Percentiles rank a stretch among this genome's conserved stretches.
Evolutionary conservation across 2,113 vertebrate genomes (phyloP).

Genomic region (Megaleporinus macrocephalus): DNA sequence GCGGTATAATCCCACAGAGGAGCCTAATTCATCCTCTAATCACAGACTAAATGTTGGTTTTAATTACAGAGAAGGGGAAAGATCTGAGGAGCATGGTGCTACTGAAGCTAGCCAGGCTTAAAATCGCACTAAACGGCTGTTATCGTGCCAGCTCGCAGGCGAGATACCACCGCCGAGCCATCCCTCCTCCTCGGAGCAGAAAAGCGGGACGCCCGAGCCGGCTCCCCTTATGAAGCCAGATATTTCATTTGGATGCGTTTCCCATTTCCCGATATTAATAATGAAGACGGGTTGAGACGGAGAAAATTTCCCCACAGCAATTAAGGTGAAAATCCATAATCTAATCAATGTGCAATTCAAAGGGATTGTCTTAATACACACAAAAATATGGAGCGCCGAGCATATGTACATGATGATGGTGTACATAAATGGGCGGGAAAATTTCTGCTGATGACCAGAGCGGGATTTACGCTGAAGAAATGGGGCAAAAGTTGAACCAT

Average conservation of each 20-base stretch:
- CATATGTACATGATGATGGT: slow-evolving; percentile 47
- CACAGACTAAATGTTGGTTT: slow-evolving; percentile 76
- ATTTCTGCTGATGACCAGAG: slow-evolving; percentile 71
- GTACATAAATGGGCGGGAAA: slow-evolving; percentile 66
- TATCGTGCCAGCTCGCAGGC: slow-evolving; percentile 1
- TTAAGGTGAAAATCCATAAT: slow-evolving; percentile 79
- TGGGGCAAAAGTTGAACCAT: slow-evolving; percentile 73
- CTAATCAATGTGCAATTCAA: slow-evolving; percentile 82
- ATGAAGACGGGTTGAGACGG: slow-evolving; percentile 74
- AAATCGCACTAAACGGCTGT: slow-evolving; percentile 15
- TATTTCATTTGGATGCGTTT: slow-evolving; percentile 66
- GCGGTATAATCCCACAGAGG: slow-evolving; percentile 72
- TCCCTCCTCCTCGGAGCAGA: slow-evolving; percentile 2
- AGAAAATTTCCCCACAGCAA: slow-evolving; percentile 77
- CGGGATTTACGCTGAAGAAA: slow-evolving; percentile 74
- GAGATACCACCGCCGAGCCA: not conserved
- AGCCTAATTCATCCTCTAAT: slow-evolving; percentile 74
- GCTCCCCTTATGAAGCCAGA: slow-evolving; percentile 30
- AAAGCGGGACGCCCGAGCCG: not conserved
- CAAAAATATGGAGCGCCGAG: slow-evolving; percentile 72
- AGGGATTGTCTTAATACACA: slow-evolving; percentile 79
- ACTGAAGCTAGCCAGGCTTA: slow-evolving; percentile 33
- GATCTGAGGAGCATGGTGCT: slow-evolving; percentile 58
- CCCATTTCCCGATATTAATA: slow-evolving; percentile 80
- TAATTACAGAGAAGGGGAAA: slow-evolving; percentile 72